phyloP scores from a whole-genome alignment of 2,888 invertebrate genomes.

The Eupithecia dodoneata region DNA sequence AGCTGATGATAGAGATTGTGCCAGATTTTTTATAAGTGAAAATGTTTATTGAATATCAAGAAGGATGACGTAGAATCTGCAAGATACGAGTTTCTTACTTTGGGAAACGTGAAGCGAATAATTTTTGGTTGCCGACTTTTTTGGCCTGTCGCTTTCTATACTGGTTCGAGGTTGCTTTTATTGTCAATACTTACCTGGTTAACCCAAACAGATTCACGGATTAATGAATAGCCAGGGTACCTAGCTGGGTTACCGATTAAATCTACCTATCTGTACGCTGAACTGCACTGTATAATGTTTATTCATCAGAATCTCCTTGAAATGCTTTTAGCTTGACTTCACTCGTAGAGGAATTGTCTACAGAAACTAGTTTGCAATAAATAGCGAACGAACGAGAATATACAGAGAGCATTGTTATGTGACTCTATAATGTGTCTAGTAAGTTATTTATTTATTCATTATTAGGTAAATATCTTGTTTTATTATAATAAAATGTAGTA shows the following conservation, averaged over 20 bases:
- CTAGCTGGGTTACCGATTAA: background rate
- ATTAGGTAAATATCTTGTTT: background rate
- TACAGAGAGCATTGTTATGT: background rate
- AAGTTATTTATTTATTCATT: background rate
- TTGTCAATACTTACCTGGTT: background rate
- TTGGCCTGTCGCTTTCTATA: background rate
- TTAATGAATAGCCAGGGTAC: background rate
- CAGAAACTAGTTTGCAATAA: slow-evolving; percentile 1
- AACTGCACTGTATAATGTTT: background rate
- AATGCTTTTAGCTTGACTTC: slow-evolving; percentile 42
- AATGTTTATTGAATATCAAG: slow-evolving; percentile 38
- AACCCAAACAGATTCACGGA: background rate
- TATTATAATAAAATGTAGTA: background rate
- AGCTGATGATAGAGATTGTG: slow-evolving; percentile 46
- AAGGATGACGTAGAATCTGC: slow-evolving; percentile 15
- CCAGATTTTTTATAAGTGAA: slow-evolving; percentile 40
- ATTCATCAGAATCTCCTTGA: slow-evolving; percentile 42
- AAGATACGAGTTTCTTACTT: slow-evolving; percentile 12
- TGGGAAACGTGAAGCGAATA: slow-evolving; percentile 9
- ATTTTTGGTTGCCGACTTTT: background rate
- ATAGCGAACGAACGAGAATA: background rate
- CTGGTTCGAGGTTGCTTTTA: background rate
- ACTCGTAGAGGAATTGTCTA: background rate
- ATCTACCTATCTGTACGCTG: background rate
- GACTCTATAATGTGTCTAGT: background rate